These are phyloP conservation scores for Graphium colonna DNA, from an alignment of 2,888 invertebrate genomes.

Conservation along the genomic window DNA sequence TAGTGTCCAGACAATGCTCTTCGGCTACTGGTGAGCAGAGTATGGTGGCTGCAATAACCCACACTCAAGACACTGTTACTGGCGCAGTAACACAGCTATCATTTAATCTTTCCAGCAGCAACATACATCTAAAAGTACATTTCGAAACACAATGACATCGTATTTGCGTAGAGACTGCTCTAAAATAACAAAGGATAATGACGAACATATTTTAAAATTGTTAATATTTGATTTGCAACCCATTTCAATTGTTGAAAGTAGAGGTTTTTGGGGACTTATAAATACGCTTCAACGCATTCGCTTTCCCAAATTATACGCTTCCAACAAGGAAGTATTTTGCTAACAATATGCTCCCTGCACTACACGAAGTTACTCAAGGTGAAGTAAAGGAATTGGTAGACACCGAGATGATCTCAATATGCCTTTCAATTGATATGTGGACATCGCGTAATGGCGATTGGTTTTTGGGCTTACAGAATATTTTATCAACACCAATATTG, in stretches of 20 bases:
- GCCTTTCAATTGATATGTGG: neutral
- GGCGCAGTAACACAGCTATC: too few species aligned
- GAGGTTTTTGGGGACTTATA: slow-evolving; percentile 20
- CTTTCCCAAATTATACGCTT: slow-evolving; percentile 27
- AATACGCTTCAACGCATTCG: too few species aligned
- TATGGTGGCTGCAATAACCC: too few species aligned
- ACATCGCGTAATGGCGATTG: neutral
- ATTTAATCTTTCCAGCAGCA: too few species aligned
- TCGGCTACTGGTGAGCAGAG: too few species aligned
- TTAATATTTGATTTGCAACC: slow-evolving; percentile 28
- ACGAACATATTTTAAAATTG: slow-evolving; percentile 26
- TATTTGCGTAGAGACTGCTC: neutral
- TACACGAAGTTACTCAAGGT: neutral
- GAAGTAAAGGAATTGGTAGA: neutral
- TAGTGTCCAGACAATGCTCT: too few species aligned
- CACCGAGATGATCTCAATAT: neutral
- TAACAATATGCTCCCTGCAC: slow-evolving; percentile 27
- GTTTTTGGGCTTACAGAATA: too few species aligned
- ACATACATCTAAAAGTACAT: neutral
- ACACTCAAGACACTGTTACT: too few species aligned
- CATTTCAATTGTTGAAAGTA: slow-evolving; percentile 27
- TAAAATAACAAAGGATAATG: slow-evolving; percentile 11
- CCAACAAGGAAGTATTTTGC: slow-evolving; percentile 30
- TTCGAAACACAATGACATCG: neutral
- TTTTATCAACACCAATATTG: too few species aligned